Evolutionary conservation across 2,797 vertebrate genomes (phyloP).

Genomic region (Ibycter americanus): DNA sequence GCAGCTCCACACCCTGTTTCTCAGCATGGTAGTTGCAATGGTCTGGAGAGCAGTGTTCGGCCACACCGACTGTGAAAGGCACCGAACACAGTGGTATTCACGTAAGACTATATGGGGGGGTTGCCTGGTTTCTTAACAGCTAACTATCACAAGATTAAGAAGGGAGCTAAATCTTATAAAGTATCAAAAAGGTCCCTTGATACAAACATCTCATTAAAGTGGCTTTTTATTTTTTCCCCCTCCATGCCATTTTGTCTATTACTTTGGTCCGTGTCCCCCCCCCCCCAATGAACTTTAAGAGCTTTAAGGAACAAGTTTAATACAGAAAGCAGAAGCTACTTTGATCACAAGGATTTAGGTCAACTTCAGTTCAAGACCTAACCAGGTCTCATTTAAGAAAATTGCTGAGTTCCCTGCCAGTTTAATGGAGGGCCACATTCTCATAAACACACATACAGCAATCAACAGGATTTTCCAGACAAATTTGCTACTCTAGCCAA

Average conservation of each 20-base stretch:
- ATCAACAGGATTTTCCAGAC: not conserved
- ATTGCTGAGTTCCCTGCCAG: accelerated
- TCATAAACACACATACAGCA: not conserved
- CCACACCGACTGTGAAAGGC: accelerated
- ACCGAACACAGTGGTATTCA: accelerated
- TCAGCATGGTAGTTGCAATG: accelerated
- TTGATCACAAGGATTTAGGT: not conserved
- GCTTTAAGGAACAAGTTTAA: not conserved
- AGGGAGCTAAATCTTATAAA: not conserved
- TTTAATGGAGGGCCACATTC: accelerated
- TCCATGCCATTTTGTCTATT: not conserved
- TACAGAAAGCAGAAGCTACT: not conserved
- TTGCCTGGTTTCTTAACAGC: not conserved
- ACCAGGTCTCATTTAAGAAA: not conserved
- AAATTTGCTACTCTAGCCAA: accelerated
- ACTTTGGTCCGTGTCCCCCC: accelerated
- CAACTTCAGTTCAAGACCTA: not conserved
- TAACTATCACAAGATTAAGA: not conserved
- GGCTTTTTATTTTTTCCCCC: not conserved
- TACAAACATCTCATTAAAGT: not conserved
- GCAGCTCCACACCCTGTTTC: accelerated
- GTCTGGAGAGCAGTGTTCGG: accelerated
- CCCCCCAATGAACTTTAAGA: not conserved
- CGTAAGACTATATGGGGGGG: accelerated
- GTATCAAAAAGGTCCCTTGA: not conserved